Evolutionary conservation across 2,113 vertebrate genomes (phyloP), one percentile per base, ranked within the genome.

Genomic region (Puffinus mauretanicus): DNA sequence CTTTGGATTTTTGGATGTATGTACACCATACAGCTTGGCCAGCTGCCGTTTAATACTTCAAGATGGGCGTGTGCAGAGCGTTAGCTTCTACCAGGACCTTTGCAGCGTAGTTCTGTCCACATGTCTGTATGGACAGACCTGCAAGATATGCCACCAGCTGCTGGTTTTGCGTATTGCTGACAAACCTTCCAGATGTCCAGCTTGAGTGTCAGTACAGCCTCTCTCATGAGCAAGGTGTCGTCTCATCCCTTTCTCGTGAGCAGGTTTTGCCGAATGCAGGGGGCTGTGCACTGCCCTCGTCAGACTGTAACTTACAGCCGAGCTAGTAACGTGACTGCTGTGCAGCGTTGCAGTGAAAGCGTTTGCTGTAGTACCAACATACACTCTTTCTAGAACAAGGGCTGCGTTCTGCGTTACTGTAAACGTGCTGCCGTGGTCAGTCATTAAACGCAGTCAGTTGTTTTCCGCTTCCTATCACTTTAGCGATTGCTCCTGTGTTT

Each of bases 241-340:
- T 20, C 47, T 22, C 49, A 11, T 22, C 69, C 49, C 36, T 54
- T 38, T 54, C 69, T 30, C 3, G 2, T 40, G 27, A 24, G 49
- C 36, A 9, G 49, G 49, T 24, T 72, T 54, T 72, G 49, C 49
- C 4, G 0, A 12, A 24, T 4, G 36, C 49, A 24, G 69, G 3
- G 8, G 22, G 24, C 54, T 17, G 8, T 3, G 29, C 9, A 0
- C 46, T 40, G n/a, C 66, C 34, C 36, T 27, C 4, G 5, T 19
- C 42, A 7, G 20, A 13, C 17, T 22, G 54, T 32, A 40, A 16
- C 54, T 32, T 20, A 3, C 1, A 7, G 27, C 52, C 3, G 9
- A 38, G n/a, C n/a, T 21, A 11, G 76, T 25, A 26, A 51, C 3
- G 18, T 16, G n/a, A 19, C 46, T 8, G 38, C 40, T 7, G n/a